Evolutionary conservation across 2,113 vertebrate species (phyloP).

Genomic region (Pelmatolapia mariae): DNA sequence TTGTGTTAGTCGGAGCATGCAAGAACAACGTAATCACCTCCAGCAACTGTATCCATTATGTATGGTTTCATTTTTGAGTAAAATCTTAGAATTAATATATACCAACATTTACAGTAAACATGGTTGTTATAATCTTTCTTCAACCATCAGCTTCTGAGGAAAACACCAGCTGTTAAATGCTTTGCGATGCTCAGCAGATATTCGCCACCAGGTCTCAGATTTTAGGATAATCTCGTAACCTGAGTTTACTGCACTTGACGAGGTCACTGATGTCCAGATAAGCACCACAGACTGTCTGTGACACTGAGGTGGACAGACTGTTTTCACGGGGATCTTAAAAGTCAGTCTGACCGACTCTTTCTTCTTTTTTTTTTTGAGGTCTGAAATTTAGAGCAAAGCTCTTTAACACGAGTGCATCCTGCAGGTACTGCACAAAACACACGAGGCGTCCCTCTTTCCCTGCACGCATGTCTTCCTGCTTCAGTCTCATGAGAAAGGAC

Average conservation of each 20-base stretch:
- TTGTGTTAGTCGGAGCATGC: not conserved
- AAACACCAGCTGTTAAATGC: not conserved
- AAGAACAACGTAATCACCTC: not conserved
- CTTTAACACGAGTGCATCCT: not conserved
- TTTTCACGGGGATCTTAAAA: not conserved
- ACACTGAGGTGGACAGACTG: not conserved
- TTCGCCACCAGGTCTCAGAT: not conserved
- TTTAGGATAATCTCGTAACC: not conserved
- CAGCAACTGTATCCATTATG: not conserved
- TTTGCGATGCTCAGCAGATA: not conserved
- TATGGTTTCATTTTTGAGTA: not conserved
- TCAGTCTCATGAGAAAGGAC: not conserved
- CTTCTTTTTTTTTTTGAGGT: not conserved
- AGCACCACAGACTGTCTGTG: not conserved
- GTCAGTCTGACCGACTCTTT: not conserved
- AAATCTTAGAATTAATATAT: not conserved
- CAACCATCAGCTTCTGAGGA: not conserved
- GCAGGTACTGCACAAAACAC: accelerated
- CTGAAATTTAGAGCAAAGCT: not conserved
- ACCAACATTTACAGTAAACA: not conserved
- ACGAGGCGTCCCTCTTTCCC: not conserved
- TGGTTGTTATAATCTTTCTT: not conserved
- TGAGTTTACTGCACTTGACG: not conserved
- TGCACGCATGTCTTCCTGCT: not conserved
- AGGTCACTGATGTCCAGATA: not conserved